Conservation (phyloP, 2,113 vertebrate species). For the Danionella cerebrum region DNA sequence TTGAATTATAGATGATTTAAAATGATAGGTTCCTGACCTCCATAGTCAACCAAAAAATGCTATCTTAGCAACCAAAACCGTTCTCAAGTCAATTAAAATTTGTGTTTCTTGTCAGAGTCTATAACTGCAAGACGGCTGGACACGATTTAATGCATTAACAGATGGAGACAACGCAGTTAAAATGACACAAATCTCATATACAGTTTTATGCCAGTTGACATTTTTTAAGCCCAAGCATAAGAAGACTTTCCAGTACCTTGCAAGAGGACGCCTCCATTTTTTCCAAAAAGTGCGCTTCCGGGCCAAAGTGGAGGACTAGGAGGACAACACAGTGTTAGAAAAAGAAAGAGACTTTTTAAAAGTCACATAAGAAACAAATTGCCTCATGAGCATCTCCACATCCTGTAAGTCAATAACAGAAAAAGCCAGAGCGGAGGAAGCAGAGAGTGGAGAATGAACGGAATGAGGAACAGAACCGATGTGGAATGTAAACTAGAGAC, state of each 20-base stretch:
- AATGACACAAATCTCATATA: too few species aligned
- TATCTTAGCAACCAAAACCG: too few species aligned
- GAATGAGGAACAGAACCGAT: not conserved
- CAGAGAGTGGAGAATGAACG: not conserved
- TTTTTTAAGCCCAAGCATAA: too few species aligned
- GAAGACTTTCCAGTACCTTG: slow-evolving; percentile 67
- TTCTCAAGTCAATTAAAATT: too few species aligned
- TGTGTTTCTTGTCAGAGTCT: too few species aligned
- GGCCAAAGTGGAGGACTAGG: slow-evolving; percentile 73
- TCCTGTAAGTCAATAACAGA: not conserved
- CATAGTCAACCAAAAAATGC: too few species aligned
- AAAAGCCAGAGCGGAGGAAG: not conserved
- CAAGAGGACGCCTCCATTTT: slow-evolving; percentile 71
- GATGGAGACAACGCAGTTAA: too few species aligned
- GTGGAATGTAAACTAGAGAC: slow-evolving; percentile 1
- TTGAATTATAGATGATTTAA: too few species aligned
- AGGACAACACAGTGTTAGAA: not conserved
- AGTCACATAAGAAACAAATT: slow-evolving; percentile 1
- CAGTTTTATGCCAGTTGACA: too few species aligned
- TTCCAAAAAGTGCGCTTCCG: slow-evolving; percentile 78
- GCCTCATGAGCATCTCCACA: not conserved
- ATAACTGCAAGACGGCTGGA: too few species aligned
- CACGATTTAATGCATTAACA: too few species aligned
- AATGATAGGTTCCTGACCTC: too few species aligned
- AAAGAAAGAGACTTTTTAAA: not conserved